Evolutionary conservation across 2,888 invertebrate genomes (phyloP), one percentile per base, ranked within the genome.

Genomic region (Protonemura montana): DNA sequence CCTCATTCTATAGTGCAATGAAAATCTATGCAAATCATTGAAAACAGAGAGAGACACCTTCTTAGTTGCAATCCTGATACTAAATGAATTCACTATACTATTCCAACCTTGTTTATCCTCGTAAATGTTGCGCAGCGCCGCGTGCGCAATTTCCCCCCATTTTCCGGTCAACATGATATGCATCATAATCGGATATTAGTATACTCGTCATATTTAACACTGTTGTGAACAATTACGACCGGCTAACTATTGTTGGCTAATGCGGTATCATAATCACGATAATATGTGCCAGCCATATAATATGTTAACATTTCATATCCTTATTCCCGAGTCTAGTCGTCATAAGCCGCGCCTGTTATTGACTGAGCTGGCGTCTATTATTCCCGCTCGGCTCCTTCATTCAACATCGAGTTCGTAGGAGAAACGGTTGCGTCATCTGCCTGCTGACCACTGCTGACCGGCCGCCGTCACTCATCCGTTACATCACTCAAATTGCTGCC

Each of bases 181-280:
- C 78, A 78, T 78, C 13, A 78, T 78, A 28, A 78, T 6, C 78
- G 78, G 78, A 78, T 78, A 78, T 78, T 78, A 78, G 10, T 7
- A 27, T 28, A 28, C 78, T 78, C 78, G 27, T 78, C 27, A 78
- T 78, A 78, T 78, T 26, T 27, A 78, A 28, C 78, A 78, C 27
- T 78, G 28, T 78, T 78, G 21, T 78, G 78, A 78, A 28, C 78
- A 78, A 78, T 78, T 78, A 78, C 28, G 28, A n/a, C n/a, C n/a
- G 28, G 2, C 78, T 6, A 78, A 78, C 78, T 78, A 78, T 78
- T 78, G 78, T 78, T 27, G 27, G 78, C 28, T 26, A 78, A 78
- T 78, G 78, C 78, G 78, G 78, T 78, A 26, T 78, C 27, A 28
- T 78, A 78, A 78, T 78, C 59, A 59, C 59, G 78, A 28, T 78